These are phyloP conservation scores for Mythimna loreyi DNA, from an alignment of 2,888 invertebrate genomes.

Conservation along the genomic window DNA sequence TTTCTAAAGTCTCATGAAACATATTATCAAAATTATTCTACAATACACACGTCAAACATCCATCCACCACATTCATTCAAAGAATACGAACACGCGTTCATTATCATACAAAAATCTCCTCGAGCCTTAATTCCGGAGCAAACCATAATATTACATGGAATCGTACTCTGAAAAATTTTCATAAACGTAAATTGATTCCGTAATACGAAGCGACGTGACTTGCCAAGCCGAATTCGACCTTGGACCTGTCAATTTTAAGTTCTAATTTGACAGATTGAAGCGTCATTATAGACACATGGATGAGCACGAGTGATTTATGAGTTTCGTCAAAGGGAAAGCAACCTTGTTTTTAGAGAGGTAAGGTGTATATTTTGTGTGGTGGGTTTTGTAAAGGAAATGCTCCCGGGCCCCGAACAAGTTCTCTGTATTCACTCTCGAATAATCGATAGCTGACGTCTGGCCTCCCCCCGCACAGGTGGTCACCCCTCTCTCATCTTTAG, in stretches of 20 bases:
- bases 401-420: constrained; percentile 80
- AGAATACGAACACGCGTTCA: constrained; percentile 54
- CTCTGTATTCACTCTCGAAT: constrained; percentile 87
- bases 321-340: constrained; percentile 63
- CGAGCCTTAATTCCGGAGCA: constrained; percentile 66
- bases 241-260: constrained; percentile 65
- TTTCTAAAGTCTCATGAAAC: not conserved
- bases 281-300: constrained; percentile 75
- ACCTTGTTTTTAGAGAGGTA: constrained; percentile 68
- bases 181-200: constrained; percentile 79
- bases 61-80: constrained; percentile 32
- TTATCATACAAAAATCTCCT: constrained; percentile 64
- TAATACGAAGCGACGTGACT: constrained; percentile 59
- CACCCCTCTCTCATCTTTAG: constrained; percentile 74
- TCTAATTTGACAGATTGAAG: constrained; percentile 73
- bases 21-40: not conserved
- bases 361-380: constrained; percentile 72
- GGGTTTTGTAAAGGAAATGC: constrained; percentile 78
- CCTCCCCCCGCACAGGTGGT: constrained; percentile 81
- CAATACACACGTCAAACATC: constrained; percentile 29
- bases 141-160: constrained; percentile 78
- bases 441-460: constrained; percentile 91
- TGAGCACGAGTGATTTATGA: constrained; percentile 82
- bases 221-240: constrained; percentile 67
- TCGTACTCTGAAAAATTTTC: constrained; percentile 80